Evolutionary conservation across 2,888 invertebrate genomes (phyloP), one percentile per base, ranked within the genome.

Genomic region (Microchrysa polita): DNA sequence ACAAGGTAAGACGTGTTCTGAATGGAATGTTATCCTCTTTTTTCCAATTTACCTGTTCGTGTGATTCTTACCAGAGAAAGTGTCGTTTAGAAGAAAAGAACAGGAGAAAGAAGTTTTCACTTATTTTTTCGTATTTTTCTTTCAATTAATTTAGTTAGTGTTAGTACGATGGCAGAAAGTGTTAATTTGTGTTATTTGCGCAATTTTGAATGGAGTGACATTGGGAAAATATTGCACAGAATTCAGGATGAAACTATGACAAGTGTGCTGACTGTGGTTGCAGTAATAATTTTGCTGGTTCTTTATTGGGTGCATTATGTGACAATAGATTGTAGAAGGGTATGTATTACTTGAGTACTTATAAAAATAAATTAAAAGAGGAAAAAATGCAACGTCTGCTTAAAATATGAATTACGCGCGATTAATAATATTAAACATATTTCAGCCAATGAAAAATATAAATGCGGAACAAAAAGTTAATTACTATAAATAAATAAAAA

Each of bases 221-320:
- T 69, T 2, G 18, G 16, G 34, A 14, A 20, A 9, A 7, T 5
- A 23, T 1, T 55, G 10, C 12, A 1, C 27, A 12, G 7, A 12
- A 34, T 12, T 7, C 27, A 34, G 20, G 16, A 14, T 65, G 14
- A 9, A 52, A 12, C 20, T 20, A 16, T n/a, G 12, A 16, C 57
- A 9, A 40, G 14, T 23, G 40, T 40, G 5, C 20, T 57, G 10
- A 55, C 57, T 1, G 10, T 55, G n/a, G n/a, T n/a, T 42, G 34
- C 4, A 23, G 14, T 14, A 20, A 57, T 5, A 14, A 69, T 52
- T 42, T 44, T 18, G 14, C 20, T 22, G n/a, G n/a, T 61, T 18
- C n/a, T 75, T n/a, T 81, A 80, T 74, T 81, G 81, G 81, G 10
- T 80, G 18, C 78, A 79, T 76, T 81, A 76, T 74, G 74, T 80